Base-by-base conservation (phyloP, 2,113 vertebrate species). In the Hydropotes inermis region DNA sequence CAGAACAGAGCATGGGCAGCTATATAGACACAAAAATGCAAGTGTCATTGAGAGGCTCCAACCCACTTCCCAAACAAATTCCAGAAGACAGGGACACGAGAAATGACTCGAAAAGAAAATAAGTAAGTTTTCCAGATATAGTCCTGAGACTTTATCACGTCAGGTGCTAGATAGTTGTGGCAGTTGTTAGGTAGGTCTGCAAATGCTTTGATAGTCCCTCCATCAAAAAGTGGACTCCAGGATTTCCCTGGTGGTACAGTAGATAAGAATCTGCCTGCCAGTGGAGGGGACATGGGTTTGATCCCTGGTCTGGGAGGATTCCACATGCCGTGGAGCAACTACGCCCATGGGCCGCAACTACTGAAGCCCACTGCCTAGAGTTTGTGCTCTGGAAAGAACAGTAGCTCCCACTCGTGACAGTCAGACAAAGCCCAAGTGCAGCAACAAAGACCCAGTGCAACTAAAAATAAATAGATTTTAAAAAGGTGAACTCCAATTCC, bases 291-390 rank as follows among this genome's bases (percentile, higher is more conserved):
- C 19, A 39, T 74, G 21, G 19, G 5, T 25, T 39, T 39, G 67
- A 39, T 23, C 67, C 21, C 36, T 39, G 36, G 67, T 76, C 70
- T 43, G 12, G 70, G 70, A 76, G 43, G 70, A 76, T 76, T 15
- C 36, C 39, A 43, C 39, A 4, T 27, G 6, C 6, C 0, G 21
- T 25, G 23, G 70, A 76, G 39, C 70, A 76, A 7, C 70, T 76
- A 76, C 7, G 23, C 70, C 70, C 2, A 1, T 0, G 3, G 5
- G 11, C 70, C 23, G 15, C 36, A 25, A 39, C 19, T 76, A 0
- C 23, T 27, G 23, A 76, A 57, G 21, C 23, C 39, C 70, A 43
- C 39, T 2, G 13, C 43, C 1, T 3, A 76, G 23, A 76, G 70
- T 23, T 23, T 0, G 3, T 3, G 23, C 12, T 43, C 12, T 76